Conservation (phyloP, 1,140 invertebrate genomes). For the Portunus trituberculatus region DNA sequence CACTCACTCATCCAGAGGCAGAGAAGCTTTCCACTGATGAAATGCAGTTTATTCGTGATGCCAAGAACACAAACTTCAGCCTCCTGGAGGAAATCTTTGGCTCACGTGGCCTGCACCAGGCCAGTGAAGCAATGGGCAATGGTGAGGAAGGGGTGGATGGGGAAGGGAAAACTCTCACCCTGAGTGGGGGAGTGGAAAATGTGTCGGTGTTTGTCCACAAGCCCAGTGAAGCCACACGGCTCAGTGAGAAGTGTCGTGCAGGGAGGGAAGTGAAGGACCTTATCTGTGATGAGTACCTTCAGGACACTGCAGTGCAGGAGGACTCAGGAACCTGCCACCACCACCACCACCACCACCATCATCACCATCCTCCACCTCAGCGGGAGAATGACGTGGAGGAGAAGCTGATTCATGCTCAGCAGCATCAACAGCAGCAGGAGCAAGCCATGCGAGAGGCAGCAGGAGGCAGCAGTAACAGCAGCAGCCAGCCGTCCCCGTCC, state of each 20-base stretch:
- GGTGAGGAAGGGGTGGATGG: neutral
- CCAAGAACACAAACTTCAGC: constrained; percentile 65
- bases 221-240: constrained; percentile 62
- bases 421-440: constrained; percentile 12
- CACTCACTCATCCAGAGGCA: constrained; percentile 51
- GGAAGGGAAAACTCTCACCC: neutral
- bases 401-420: constrained; percentile 50
- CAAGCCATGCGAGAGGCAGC: constrained; percentile 30
- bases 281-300: constrained; percentile 72
- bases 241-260: constrained; percentile 72
- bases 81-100: constrained; percentile 75
- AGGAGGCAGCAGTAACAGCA: constrained; percentile 68
- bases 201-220: constrained; percentile 71
- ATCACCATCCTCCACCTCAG: constrained; percentile 16
- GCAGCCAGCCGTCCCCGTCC: constrained; percentile 75
- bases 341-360: constrained; percentile 25
- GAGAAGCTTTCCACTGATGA: constrained; percentile 60
- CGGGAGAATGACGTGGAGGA: constrained; percentile 75
- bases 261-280: constrained; percentile 66
- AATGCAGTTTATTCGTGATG: constrained; percentile 65
- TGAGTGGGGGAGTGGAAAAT: constrained; percentile 70
- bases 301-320: constrained; percentile 68
- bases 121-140: constrained; percentile 29
- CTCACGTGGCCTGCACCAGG: constrained; percentile 62
- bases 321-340: constrained; percentile 53